phyloP scores from a whole-genome alignment of 1,140 invertebrate genomes.

The Tribolium castaneum region DNA sequence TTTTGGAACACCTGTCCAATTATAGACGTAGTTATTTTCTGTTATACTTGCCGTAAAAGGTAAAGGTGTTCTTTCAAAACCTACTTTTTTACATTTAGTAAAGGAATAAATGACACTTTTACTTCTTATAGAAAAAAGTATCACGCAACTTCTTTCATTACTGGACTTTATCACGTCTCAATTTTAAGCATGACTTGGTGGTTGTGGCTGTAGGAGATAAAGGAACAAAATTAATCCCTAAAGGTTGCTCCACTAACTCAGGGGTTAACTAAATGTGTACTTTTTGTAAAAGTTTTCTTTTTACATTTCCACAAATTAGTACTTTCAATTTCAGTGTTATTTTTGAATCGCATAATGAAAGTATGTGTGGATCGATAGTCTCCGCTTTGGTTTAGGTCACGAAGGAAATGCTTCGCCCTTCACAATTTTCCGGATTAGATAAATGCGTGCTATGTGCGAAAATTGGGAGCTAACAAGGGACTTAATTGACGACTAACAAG shows the following conservation, averaged over 20 bases:
- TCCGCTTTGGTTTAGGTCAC: background rate
- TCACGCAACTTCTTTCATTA: too few species aligned
- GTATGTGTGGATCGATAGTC: background rate
- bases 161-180: background rate
- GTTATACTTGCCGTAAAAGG: too few species aligned
- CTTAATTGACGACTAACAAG: background rate
- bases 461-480: background rate
- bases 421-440: background rate
- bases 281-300: too few species aligned
- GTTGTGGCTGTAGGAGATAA: background rate
- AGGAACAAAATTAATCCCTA: background rate
- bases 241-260: background rate
- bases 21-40: background rate
- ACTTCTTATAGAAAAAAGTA: too few species aligned
- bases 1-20: background rate
- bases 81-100: too few species aligned
- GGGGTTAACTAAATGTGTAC: too few species aligned
- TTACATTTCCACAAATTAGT: too few species aligned
- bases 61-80: too few species aligned
- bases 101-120: too few species aligned
- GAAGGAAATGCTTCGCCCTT: background rate
- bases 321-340: too few species aligned
- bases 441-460: background rate
- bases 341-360: background rate
- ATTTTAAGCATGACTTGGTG: too few species aligned